These are phyloP conservation scores for Halcyon chelicuti DNA, from an alignment of 2,797 vertebrate genomes.

Conservation along the genomic window DNA sequence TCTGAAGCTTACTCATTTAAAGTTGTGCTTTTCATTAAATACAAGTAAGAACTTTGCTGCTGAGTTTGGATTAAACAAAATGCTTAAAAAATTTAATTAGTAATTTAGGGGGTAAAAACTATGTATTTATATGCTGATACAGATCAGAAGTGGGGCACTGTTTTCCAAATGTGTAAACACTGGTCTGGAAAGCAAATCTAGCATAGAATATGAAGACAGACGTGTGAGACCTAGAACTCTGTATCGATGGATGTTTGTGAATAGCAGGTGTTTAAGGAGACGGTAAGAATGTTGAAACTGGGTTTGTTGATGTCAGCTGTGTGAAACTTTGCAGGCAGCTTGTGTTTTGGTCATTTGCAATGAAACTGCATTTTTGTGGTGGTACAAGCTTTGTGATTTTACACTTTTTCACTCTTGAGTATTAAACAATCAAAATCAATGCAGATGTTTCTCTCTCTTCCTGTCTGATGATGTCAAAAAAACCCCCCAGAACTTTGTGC, in stretches of 20 bases:
- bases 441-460: constrained; percentile 7
- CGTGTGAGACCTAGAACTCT: neutral
- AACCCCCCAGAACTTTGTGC: too few relatives aligned
- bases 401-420: constrained; percentile 72
- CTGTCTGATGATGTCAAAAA: neutral
- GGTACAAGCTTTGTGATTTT: constrained; percentile 71
- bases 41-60: neutral
- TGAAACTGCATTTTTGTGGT: constrained; percentile 53
- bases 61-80: constrained; percentile 26
- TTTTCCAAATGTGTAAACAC: constrained; percentile 1
- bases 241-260: constrained; percentile 36
- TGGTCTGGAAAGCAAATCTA: constrained; percentile 41
- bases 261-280: constrained; percentile 65
- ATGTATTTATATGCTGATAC: constrained; percentile 6
- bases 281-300: constrained; percentile 56
- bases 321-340: constrained; percentile 48
- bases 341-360: constrained; percentile 59
- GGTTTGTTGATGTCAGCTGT: constrained; percentile 44
- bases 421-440: constrained; percentile 70
- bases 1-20: constrained; percentile 21
- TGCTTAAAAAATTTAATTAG: constrained; percentile 5
- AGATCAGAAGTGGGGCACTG: constrained; percentile 29
- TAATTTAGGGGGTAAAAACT: neutral
- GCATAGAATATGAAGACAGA: neutral
- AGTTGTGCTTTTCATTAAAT: constrained; percentile 26